phyloP scores from a whole-genome alignment of 2,113 vertebrate genomes.

The Euleptes europaea region DNA sequence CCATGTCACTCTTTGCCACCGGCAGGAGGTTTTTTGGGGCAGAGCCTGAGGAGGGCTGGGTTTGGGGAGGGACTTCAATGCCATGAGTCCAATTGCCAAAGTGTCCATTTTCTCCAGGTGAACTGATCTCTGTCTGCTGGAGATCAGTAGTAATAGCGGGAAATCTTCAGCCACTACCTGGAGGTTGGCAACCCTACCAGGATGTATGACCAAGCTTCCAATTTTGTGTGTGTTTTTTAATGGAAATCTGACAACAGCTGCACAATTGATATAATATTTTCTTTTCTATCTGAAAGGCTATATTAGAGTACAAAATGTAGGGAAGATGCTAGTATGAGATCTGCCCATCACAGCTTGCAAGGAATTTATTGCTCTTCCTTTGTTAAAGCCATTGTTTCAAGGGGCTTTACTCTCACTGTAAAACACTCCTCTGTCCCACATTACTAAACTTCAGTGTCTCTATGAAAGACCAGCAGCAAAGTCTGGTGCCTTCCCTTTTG shows the following conservation, averaged over 20 bases:
- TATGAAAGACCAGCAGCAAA: slow-evolving; percentile 43
- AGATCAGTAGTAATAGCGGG: no score
- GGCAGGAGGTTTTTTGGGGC: no score
- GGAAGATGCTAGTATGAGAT: neutral
- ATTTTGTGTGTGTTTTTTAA: neutral
- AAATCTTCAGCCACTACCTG: no score
- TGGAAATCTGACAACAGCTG: neutral
- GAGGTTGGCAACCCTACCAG: no score
- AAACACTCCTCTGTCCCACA: slow-evolving; percentile 39
- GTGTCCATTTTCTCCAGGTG: no score
- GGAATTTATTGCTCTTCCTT: neutral
- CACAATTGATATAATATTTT: neutral
- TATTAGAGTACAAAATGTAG: neutral
- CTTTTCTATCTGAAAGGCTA: neutral
- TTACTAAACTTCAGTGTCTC: slow-evolving; percentile 36
- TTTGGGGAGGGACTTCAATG: no score
- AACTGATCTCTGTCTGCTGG: no score
- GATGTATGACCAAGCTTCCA: neutral
- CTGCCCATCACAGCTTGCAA: neutral
- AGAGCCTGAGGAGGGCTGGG: no score
- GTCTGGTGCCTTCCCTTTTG: slow-evolving; percentile 37
- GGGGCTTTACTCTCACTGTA: slow-evolving; percentile 38
- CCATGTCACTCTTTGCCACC: no score
- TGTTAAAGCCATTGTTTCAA: slow-evolving; percentile 11
- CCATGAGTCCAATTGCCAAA: no score